Evolutionary conservation across 2,888 invertebrate genomes (phyloP).

Genomic region (Diarsia mendica): DNA sequence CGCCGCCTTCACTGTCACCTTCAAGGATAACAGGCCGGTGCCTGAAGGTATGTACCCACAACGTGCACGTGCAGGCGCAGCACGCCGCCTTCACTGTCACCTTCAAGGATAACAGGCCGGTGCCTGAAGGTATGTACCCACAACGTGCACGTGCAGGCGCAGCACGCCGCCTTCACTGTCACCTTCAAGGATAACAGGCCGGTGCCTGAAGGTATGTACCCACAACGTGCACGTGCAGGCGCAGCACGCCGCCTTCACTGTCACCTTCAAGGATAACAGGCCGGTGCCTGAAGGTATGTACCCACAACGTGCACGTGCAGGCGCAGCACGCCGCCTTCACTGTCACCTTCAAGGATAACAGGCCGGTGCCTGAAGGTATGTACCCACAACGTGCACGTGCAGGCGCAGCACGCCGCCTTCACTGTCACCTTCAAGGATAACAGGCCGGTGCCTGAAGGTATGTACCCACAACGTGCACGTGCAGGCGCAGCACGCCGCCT

Average conservation of each 20-base stretch:
- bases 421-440: slow-evolving; percentile 93
- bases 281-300: slow-evolving; percentile 91
- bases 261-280: slow-evolving; percentile 93
- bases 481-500: slow-evolving; percentile 75
- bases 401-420: slow-evolving; percentile 80
- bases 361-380: slow-evolving; percentile 91
- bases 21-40: slow-evolving; percentile 93
- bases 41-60: slow-evolving; percentile 88
- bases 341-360: slow-evolving; percentile 93
- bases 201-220: slow-evolving; percentile 89
- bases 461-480: slow-evolving; percentile 85
- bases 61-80: slow-evolving; percentile 77
- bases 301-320: slow-evolving; percentile 82
- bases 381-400: slow-evolving; percentile 84
- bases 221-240: slow-evolving; percentile 81
- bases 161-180: slow-evolving; percentile 89
- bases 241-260: slow-evolving; percentile 85
- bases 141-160: slow-evolving; percentile 80
- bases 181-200: slow-evolving; percentile 94
- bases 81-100: slow-evolving; percentile 91
- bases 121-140: slow-evolving; percentile 90
- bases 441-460: slow-evolving; percentile 91
- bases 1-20: slow-evolving; percentile 91
- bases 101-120: slow-evolving; percentile 93
- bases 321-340: slow-evolving; percentile 84